phyloP scores from a whole-genome alignment of 2,797 vertebrate species.

The Fistularia tabacaria region DNA sequence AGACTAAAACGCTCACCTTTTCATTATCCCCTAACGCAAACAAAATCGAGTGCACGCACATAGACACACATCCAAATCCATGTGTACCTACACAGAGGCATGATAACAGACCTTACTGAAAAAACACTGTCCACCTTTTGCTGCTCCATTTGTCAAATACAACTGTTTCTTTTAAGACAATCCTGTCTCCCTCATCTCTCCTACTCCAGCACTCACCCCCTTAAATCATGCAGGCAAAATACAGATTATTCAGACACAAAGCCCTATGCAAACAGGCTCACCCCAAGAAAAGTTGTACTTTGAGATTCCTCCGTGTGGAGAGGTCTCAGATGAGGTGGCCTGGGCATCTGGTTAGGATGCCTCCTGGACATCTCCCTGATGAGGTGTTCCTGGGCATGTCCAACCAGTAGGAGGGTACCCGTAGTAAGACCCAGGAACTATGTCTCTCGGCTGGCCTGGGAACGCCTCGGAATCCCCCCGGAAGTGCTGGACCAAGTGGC shows the following conservation, averaged over 20 bases:
- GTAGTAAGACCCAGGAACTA: too few species aligned
- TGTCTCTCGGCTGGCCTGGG: too few species aligned
- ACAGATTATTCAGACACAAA: constrained; percentile 17
- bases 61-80: constrained; percentile 18
- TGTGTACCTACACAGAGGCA: constrained; percentile 24
- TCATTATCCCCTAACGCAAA: constrained; percentile 26
- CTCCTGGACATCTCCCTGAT: too few species aligned
- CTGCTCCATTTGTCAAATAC: constrained; percentile 42
- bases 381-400: too few species aligned
- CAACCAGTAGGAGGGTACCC: too few species aligned
- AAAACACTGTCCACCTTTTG: constrained; percentile 51
- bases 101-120: constrained; percentile 53
- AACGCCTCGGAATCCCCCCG: too few species aligned
- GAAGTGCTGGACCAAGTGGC: too few species aligned
- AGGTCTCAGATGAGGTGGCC: too few species aligned
- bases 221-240: constrained; percentile 38
- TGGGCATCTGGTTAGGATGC: too few species aligned
- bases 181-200: constrained; percentile 45
- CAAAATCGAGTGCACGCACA: not conserved
- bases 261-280: constrained; percentile 4
- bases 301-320: constrained; percentile 24
- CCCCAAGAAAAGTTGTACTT: constrained; percentile 36
- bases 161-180: constrained; percentile 58
- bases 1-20: constrained; percentile 46
- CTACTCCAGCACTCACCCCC: constrained; percentile 28